Evolutionary conservation across 2,888 invertebrate genomes (phyloP).

Genomic region (Coleophora flavipennella): DNA sequence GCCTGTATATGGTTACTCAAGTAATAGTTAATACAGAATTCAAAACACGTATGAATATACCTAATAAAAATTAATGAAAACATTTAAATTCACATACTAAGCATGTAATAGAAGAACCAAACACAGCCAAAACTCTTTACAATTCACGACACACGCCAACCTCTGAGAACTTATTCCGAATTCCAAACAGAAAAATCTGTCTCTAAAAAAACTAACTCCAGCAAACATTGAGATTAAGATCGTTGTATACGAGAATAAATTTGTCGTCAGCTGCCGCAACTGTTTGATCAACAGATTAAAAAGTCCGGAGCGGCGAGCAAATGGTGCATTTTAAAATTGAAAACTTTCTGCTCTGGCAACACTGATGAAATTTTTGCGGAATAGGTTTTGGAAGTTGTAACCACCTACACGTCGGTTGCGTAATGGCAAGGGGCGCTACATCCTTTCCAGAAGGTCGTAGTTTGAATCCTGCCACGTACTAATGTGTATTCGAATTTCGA

Average conservation of each 20-base stretch:
- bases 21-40: no score
- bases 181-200: conserved; percentile 10
- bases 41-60: no score
- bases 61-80: no score
- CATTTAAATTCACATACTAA: no score
- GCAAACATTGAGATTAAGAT: conserved; percentile 46
- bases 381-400: conserved; percentile 5
- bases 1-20: no score
- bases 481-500: no score
- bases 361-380: conserved; percentile 7
- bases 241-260: conserved; percentile 57
- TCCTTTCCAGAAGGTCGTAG: no score
- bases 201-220: conserved; percentile 25
- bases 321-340: conserved; percentile 45
- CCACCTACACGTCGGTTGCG: no score
- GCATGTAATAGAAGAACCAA: no score
- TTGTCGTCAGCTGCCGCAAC: conserved; percentile 47
- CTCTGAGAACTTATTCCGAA: conserved; percentile 9
- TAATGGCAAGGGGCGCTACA: no score
- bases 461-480: no score
- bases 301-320: conserved; percentile 39
- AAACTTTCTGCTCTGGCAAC: conserved; percentile 21
- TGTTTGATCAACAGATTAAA: conserved; percentile 65
- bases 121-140: background rate
- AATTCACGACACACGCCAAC: conserved; percentile 2